Conservation (phyloP, 2,113 vertebrate species). For the Microcebus lehilahytsara region DNA sequence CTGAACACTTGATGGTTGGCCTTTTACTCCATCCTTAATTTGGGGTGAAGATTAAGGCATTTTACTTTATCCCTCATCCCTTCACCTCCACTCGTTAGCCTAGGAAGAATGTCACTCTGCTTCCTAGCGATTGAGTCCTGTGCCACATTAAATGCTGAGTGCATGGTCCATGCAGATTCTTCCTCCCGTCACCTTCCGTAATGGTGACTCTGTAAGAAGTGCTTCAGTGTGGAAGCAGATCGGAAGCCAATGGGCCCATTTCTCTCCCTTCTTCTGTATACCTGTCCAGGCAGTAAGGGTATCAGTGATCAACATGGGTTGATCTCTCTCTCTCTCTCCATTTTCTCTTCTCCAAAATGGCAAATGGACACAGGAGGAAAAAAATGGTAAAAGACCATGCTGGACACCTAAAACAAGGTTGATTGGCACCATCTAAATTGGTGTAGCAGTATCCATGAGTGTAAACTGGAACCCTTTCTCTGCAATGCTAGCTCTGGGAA, state of each 20-base stretch:
- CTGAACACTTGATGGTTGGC: not conserved
- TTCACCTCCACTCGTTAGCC: accelerated
- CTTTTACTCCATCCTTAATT: not conserved
- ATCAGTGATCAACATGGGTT: too few relatives aligned
- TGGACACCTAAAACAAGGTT: not conserved
- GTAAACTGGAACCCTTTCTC: not conserved
- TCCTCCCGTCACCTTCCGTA: not conserved
- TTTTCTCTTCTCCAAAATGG: not conserved
- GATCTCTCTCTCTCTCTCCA: not conserved
- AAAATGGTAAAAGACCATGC: not conserved
- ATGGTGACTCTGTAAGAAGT: not conserved
- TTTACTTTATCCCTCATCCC: not conserved
- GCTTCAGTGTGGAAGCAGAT: not conserved
- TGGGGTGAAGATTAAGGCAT: not conserved
- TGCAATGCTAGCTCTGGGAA: not conserved
- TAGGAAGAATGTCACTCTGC: not conserved
- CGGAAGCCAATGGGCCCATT: not conserved
- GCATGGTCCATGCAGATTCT: not conserved
- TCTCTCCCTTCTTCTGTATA: not conserved
- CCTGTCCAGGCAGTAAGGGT: not conserved
- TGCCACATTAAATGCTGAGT: not conserved
- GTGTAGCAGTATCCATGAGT: not conserved
- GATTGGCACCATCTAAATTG: not conserved
- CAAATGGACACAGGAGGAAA: not conserved
- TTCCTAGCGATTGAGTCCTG: not conserved